phyloP scores from a whole-genome alignment of 1,140 invertebrate genomes.

The Oreohelix idahoensis region DNA sequence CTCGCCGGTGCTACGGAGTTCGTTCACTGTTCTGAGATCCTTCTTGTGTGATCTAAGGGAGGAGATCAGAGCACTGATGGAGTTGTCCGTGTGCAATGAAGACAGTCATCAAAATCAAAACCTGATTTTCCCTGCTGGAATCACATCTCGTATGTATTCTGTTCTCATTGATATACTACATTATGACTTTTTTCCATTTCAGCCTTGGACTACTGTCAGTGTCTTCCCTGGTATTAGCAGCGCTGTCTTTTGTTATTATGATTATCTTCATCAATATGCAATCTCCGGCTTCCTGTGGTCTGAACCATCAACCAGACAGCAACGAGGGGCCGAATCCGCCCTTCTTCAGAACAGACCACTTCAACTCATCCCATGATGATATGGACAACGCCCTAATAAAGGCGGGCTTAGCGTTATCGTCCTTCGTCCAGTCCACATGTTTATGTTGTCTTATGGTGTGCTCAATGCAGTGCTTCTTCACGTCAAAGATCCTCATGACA shows the following conservation, averaged over 20 bases:
- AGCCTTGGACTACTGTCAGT: slow-evolving; percentile 46
- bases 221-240: slow-evolving; percentile 47
- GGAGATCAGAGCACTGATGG: too few species aligned
- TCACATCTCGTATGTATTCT: too few species aligned
- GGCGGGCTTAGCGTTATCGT: slow-evolving; percentile 89
- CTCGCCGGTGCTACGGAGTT: too few species aligned
- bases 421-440: slow-evolving; percentile 88
- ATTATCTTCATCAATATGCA: slow-evolving; percentile 2
- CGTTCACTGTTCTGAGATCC: too few species aligned
- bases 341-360: background rate
- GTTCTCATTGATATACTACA: too few species aligned
- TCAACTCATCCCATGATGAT: background rate
- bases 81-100: too few species aligned
- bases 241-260: slow-evolving; percentile 9
- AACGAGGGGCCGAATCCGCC: background rate
- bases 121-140: too few species aligned
- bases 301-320: background rate
- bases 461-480: slow-evolving; percentile 93
- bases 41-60: too few species aligned
- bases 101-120: too few species aligned
- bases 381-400: slow-evolving; percentile 88
- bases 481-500: slow-evolving; percentile 89
- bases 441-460: slow-evolving; percentile 92
- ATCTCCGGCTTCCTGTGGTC: background rate
- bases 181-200: slow-evolving; percentile 30